phyloP scores from a whole-genome alignment of 2,888 invertebrate species.

The Adelognathus sp. region DNA sequence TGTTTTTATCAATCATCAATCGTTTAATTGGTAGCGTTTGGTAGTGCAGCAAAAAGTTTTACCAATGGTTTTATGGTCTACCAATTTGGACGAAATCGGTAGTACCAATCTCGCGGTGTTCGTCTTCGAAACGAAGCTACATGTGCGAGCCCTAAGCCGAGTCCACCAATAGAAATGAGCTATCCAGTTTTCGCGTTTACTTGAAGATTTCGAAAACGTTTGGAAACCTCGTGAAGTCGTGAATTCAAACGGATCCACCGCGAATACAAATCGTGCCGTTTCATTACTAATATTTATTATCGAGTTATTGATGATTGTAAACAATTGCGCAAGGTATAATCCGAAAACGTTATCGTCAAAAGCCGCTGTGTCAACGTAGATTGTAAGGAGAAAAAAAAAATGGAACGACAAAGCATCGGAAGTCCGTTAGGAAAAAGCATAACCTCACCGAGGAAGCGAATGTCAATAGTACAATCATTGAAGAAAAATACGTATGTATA shows the following conservation, averaged over 20 bases:
- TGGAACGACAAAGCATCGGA: slow-evolving; percentile 66
- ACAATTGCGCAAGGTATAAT: too few relatives aligned
- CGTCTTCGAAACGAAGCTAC: too few relatives aligned
- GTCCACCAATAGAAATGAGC: too few relatives aligned
- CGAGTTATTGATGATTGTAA: background rate
- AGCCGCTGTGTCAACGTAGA: background rate
- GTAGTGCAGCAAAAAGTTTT: too few relatives aligned
- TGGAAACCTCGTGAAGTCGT: background rate
- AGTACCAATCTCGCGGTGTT: too few relatives aligned
- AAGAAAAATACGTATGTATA: slow-evolving; percentile 76
- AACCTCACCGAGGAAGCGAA: slow-evolving; percentile 75
- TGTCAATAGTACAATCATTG: slow-evolving; percentile 77
- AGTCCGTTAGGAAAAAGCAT: slow-evolving; percentile 68
- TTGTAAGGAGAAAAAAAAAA: slow-evolving; percentile 22
- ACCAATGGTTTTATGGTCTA: too few relatives aligned
- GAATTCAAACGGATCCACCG: background rate
- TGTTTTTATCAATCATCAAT: too few relatives aligned
- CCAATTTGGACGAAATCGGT: too few relatives aligned
- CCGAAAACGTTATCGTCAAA: background rate
- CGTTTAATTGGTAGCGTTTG: too few relatives aligned
- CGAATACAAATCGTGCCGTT: background rate
- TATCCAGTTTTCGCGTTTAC: too few relatives aligned
- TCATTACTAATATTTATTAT: background rate
- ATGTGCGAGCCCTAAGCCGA: too few relatives aligned
- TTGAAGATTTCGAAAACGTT: too few relatives aligned